phyloP scores from a whole-genome alignment of 2,888 invertebrate species.

The Eilema sororculum region DNA sequence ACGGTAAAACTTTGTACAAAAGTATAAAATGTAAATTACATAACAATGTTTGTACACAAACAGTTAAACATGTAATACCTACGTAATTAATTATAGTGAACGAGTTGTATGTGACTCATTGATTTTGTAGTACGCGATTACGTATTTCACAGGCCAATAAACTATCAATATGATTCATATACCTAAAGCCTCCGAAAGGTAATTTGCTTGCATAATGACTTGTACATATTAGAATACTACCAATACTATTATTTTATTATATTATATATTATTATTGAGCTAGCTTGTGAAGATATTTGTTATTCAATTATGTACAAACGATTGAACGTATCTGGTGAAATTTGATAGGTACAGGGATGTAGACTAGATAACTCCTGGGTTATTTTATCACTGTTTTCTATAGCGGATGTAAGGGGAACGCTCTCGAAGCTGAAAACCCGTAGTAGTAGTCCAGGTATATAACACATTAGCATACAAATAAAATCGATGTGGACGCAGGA shows the following conservation, averaged over 20 bases:
- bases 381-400: no score
- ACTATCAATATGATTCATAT: constrained; percentile 18
- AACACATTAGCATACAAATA: no score
- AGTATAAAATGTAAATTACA: background rate
- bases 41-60: constrained; percentile 17
- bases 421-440: no score
- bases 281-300: no score
- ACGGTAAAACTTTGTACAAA: background rate
- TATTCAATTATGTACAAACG: no score
- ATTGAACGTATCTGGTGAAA: no score
- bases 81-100: constrained; percentile 16
- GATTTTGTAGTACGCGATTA: constrained; percentile 18
- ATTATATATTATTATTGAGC: no score
- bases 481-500: no score
- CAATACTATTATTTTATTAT: background rate
- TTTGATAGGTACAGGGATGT: no score
- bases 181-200: background rate
- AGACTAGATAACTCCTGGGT: no score
- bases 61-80: background rate
- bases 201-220: background rate
- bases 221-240: background rate
- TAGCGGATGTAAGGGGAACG: no score
- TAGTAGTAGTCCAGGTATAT: no score
- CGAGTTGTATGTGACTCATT: constrained; percentile 17
- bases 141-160: constrained; percentile 27